Evolutionary conservation across 2,888 invertebrate species (phyloP), one percentile per base, ranked within the genome.

Genomic region (Apotomis betuletana): DNA sequence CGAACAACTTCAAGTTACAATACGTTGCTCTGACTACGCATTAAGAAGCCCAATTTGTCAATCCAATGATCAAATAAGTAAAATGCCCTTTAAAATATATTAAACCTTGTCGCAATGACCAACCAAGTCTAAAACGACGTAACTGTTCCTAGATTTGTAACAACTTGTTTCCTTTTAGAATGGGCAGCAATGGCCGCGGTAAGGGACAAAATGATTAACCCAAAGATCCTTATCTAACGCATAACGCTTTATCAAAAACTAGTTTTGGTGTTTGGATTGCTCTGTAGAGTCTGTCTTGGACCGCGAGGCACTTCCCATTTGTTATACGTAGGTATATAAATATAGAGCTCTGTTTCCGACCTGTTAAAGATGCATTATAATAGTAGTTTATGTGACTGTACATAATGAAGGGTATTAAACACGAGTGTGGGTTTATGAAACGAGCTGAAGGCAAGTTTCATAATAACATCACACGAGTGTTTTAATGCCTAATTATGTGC

Each of bases 181-280:
- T 1, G 38, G 41, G 15, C 74, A 74, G 74, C 2, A 74, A 63
- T 67, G 52, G 64, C 57, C 64, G 74, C 69, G 68, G 68, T 63
- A 63, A 65, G 68, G 68, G 64, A 60, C 64, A 15, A 73, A 69
- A 65, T 73, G 69, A 68, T 68, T 55, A 59, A 75, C 75, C 76
- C 69, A 64, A 75, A 81, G 80, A 80, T 80, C 69, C 68, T 75
- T 81, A 79, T 77, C 69, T 70, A 72, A 73, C 73, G 74, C 76
- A 46, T 64, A 63, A 49, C 52, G 49, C 58, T 69, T 58, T 58
- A 69, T 69, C 69, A 58, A n/a, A 41, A 62, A 69, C 58, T 70
- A 52, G 70, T 64, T 64, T 64, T 70, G 58, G 49, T 64, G n/a
- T 55, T 44, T 44, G 44, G 27, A 3, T 49, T 49, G 49, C 12